Base-by-base conservation (phyloP, 2,888 invertebrate species). In the Ophion ellenae region DNA sequence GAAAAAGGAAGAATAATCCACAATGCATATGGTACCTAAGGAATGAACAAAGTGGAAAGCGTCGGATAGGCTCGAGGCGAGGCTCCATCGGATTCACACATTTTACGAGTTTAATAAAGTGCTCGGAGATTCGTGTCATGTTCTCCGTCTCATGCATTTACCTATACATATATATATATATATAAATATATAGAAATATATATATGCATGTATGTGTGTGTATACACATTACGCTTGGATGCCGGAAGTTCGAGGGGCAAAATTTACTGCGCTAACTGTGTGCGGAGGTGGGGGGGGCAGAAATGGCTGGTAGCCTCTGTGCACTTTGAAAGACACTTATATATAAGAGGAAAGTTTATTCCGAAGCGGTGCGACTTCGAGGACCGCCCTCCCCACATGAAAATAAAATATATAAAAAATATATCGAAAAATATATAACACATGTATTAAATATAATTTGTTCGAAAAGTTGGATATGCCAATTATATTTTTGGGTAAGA, bases 61-160 rank as follows among this genome's bases (percentile, higher is more conserved):
- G 17, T 53, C 53, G 53, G 53, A 53, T 53, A 53, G 53, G 17
- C 53, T 53, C 32, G 70, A 71, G 70, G 70, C 14, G 47, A 7
- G 14, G 45, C 59, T 81, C 59, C 74, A 81, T 81, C 69, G 81
- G 78, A 78, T 77, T 14, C 71, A 63, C 47, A 61, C 66, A 85
- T 63, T 85, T 81, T 81, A 81, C 81, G 85, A 78, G 81, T 57
- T 81, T 81, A 81, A 85, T 85, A 85, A 81, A 85, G 69, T 85
- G 77, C 81, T 57, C 59, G 57, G 81, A 24, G 77, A 63, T 28
- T 74, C 57, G 78, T 24, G 28, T 63, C 10, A 17, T 53, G 53
- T 53, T 53, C 17, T 17, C 53, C 53, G 53, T 53, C 17, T 53
- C 53, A 17, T 17, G 53, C 17, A 5, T 32, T 32, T 32, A 4